These are phyloP conservation scores for Periphyllus acericola DNA, from an alignment of 2,888 invertebrate species.

Conservation along the genomic window DNA sequence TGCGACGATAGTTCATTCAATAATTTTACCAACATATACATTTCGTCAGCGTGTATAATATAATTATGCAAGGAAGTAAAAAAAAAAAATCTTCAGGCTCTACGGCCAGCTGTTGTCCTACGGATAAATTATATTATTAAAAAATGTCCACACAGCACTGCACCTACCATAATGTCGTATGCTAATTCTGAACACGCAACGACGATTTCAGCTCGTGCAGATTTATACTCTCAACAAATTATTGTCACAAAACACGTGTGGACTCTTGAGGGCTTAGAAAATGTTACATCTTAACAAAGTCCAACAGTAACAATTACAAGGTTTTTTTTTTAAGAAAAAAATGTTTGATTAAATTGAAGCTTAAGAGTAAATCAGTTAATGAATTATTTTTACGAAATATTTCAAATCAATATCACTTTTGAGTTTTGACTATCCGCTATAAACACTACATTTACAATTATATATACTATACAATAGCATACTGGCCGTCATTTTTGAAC, in stretches of 20 bases:
- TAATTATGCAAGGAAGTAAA: neutral
- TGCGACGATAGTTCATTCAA: neutral
- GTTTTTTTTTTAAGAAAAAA: too few species aligned
- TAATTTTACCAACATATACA: neutral
- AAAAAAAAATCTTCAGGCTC: neutral
- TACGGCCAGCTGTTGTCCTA: neutral
- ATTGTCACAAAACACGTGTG: neutral
- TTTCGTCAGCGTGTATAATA: neutral
- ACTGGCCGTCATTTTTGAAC: too few species aligned
- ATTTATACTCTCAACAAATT: neutral
- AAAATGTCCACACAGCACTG: neutral
- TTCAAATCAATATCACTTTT: too few species aligned
- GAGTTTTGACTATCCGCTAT: too few species aligned
- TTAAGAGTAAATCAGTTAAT: too few species aligned
- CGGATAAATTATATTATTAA: constrained; percentile 10
- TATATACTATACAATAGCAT: too few species aligned
- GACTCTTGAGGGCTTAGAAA: too few species aligned
- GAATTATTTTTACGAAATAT: too few species aligned
- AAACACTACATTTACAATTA: too few species aligned
- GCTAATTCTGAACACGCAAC: neutral
- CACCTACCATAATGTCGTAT: neutral
- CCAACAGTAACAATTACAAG: too few species aligned
- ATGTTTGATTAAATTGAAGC: too few species aligned
- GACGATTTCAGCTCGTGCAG: neutral
- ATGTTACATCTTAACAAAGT: too few species aligned